Conservation (phyloP, 2,888 invertebrate genomes). For the Leucophora obtusa region DNA sequence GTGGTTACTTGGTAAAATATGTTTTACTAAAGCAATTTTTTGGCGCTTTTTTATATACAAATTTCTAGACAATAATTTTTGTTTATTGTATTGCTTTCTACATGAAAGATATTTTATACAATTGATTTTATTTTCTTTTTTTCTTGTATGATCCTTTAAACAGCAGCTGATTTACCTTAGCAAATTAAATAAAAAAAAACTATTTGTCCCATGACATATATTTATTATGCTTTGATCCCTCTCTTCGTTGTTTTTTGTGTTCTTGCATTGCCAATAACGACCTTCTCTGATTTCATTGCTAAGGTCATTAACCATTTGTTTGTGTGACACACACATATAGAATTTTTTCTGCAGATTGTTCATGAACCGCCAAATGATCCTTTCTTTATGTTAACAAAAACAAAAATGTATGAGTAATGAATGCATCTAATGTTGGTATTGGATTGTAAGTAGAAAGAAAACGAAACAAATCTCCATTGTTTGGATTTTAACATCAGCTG, state of each 20-base stretch:
- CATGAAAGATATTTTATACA: background rate
- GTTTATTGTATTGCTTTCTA: background rate
- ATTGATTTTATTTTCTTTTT: background rate
- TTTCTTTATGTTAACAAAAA: background rate
- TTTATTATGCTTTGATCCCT: slow-evolving; percentile 11
- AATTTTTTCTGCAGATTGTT: background rate
- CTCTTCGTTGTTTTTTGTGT: slow-evolving; percentile 10
- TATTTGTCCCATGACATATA: slow-evolving; percentile 51
- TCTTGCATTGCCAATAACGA: slow-evolving; percentile 12
- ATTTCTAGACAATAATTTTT: background rate
- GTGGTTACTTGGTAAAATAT: too few species aligned
- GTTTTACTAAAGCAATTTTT: too few species aligned
- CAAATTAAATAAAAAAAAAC: slow-evolving; percentile 20
- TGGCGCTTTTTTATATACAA: too few species aligned
- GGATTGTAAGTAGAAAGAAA: background rate
- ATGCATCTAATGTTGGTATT: slow-evolving; percentile 26
- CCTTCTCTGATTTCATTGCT: slow-evolving; percentile 52
- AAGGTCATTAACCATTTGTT: slow-evolving; percentile 58
- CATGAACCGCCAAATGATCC: background rate
- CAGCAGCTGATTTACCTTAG: slow-evolving; percentile 51
- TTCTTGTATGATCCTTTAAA: background rate
- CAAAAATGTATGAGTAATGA: background rate
- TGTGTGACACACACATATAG: background rate
- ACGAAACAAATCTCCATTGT: slow-evolving; percentile 40
- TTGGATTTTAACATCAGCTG: slow-evolving; percentile 51